These are phyloP conservation scores for Hydrocynus forskahlii DNA, from an alignment of 2,797 vertebrate genomes.

Conservation along the genomic window DNA sequence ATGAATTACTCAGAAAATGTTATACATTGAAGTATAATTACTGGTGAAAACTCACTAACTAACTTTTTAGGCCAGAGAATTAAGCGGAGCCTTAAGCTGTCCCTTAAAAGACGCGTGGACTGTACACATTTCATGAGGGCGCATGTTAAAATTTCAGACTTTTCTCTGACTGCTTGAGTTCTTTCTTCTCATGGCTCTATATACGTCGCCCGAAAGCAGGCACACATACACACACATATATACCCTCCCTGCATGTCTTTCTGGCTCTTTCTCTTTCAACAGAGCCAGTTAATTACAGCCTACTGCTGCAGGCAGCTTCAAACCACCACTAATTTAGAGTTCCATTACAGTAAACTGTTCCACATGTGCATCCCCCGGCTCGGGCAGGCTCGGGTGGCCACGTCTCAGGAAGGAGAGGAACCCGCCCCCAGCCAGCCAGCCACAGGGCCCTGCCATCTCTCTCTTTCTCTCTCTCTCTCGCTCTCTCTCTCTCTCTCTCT, in stretches of 20 bases:
- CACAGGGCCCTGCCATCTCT: slow-evolving; percentile 67
- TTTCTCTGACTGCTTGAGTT: slow-evolving; percentile 30
- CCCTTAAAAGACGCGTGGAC: neutral
- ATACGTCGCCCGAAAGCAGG: slow-evolving; percentile 29
- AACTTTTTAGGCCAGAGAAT: neutral
- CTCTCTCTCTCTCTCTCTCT: slow-evolving; percentile 11
- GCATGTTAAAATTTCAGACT: slow-evolving; percentile 32
- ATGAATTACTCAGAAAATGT: neutral
- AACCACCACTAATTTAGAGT: slow-evolving; percentile 88
- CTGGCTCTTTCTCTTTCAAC: slow-evolving; percentile 82
- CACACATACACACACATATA: slow-evolving; percentile 29
- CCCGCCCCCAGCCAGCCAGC: slow-evolving; percentile 70
- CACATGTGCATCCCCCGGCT: slow-evolving; percentile 82
- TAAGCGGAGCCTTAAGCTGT: neutral
- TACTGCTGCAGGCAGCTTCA: slow-evolving; percentile 86
- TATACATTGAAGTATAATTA: neutral
- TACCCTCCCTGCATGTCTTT: slow-evolving; percentile 70
- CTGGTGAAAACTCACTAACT: too few species aligned
- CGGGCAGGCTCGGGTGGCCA: slow-evolving; percentile 81
- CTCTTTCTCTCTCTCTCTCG: slow-evolving; percentile 5
- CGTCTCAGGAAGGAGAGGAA: slow-evolving; percentile 84
- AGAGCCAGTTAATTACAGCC: slow-evolving; percentile 88
- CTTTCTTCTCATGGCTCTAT: slow-evolving; percentile 50
- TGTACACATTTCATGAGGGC: slow-evolving; percentile 19
- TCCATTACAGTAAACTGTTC: slow-evolving; percentile 90